Evolutionary conservation across 23 tunicate genomes (phyloP).

Genomic region (Halocynthia roretzi): DNA sequence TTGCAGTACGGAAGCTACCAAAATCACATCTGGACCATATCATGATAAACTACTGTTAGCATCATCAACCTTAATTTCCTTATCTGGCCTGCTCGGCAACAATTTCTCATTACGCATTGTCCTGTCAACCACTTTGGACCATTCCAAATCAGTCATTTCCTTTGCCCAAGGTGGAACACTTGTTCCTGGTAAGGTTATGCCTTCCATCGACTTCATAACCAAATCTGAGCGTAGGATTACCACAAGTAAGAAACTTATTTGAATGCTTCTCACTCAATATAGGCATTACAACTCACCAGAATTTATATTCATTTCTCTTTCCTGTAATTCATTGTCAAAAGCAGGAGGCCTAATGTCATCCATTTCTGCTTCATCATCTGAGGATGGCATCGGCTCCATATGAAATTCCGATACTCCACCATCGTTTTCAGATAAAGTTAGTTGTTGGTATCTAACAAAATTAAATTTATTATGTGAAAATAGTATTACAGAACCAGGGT

Average conservation of each 20-base stretch:
- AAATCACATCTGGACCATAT: too few relatives aligned
- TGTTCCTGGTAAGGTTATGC: conserved; percentile 22
- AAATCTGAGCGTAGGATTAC: conserved; percentile 31
- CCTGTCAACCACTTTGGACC: conserved; percentile 41
- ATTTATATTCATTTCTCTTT: background rate
- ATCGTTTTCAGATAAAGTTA: conserved; percentile 15
- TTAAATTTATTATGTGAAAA: background rate
- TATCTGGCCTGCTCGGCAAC: background rate
- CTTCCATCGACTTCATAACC: conserved; percentile 42
- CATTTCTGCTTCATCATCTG: conserved; percentile 5
- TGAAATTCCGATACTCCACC: conserved; percentile 11
- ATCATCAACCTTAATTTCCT: background rate
- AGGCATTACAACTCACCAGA: background rate
- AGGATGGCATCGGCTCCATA: background rate
- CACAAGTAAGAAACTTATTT: background rate
- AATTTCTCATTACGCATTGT: conserved; percentile 16
- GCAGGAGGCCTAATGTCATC: background rate
- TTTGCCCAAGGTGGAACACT: conserved; percentile 57
- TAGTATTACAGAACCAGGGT: too few relatives aligned
- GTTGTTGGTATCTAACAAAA: conserved; percentile 22
- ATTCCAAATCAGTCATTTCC: conserved; percentile 51
- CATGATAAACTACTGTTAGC: background rate
- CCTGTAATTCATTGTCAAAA: background rate
- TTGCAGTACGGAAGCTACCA: too few relatives aligned
- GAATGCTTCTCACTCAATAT: background rate